Evolutionary conservation across 2,888 invertebrate species (phyloP).

Genomic region (Boloria euphrosyne): DNA sequence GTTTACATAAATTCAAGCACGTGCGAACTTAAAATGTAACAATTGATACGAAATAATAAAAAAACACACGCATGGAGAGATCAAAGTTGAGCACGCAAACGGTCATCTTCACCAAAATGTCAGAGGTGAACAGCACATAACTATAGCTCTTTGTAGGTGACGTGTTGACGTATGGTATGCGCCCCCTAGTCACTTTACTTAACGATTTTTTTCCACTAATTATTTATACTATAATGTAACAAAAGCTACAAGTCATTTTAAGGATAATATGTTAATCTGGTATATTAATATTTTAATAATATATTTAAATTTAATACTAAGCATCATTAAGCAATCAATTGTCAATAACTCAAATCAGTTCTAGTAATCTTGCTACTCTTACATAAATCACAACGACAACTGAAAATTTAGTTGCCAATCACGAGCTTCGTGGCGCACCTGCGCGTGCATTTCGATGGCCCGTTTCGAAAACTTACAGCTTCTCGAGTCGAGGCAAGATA

Average conservation of each 20-base stretch:
- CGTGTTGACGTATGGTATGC: constrained; percentile 58
- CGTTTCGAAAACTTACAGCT: constrained; percentile 47
- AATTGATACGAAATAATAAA: constrained; percentile 70
- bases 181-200: constrained; percentile 28
- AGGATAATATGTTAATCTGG: background rate
- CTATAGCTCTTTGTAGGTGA: constrained; percentile 42
- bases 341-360: constrained; percentile 33
- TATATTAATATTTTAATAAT: background rate
- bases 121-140: constrained; percentile 59
- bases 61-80: constrained; percentile 61
- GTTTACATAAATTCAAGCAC: constrained; percentile 13
- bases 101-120: constrained; percentile 71
- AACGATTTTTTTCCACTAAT: background rate
- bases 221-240: background rate
- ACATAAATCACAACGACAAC: constrained; percentile 44
- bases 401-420: constrained; percentile 46
- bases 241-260: background rate
- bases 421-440: constrained; percentile 46
- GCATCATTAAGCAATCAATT: constrained; percentile 11
- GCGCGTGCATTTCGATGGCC: constrained; percentile 45
- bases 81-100: constrained; percentile 68
- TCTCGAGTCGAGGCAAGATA: constrained; percentile 44
- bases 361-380: constrained; percentile 26
- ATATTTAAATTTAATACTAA: too few species aligned
- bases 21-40: constrained; percentile 54